Conservation (phyloP, 1,140 invertebrate genomes). For the Diploscapter pachys region DNA sequence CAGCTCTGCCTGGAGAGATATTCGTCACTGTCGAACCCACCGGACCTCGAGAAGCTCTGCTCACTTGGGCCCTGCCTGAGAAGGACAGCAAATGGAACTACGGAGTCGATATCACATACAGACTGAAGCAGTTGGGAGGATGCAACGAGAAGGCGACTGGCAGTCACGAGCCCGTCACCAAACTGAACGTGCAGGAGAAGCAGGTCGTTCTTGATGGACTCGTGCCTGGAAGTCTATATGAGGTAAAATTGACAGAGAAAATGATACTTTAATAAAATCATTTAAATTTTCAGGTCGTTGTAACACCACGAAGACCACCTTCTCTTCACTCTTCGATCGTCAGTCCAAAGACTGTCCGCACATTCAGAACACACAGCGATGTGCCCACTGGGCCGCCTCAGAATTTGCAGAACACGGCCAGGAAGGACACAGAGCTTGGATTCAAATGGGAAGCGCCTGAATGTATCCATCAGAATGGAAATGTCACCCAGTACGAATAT, state of each 20-base stretch:
- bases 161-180: slow-evolving; percentile 48
- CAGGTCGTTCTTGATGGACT: slow-evolving; percentile 50
- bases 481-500: slow-evolving; percentile 56
- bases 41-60: slow-evolving; percentile 47
- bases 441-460: slow-evolving; percentile 57
- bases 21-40: slow-evolving; percentile 56
- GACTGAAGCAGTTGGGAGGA: slow-evolving; percentile 49
- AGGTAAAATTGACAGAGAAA: slow-evolving; percentile 3
- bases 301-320: slow-evolving; percentile 53
- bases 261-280: too few relatives aligned
- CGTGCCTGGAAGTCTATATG: slow-evolving; percentile 55
- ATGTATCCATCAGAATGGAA: slow-evolving; percentile 55
- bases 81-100: slow-evolving; percentile 57
- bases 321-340: slow-evolving; percentile 45
- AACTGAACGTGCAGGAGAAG: slow-evolving; percentile 56
- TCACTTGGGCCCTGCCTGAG: slow-evolving; percentile 55
- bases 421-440: slow-evolving; percentile 50
- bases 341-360: slow-evolving; percentile 54
- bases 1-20: slow-evolving; percentile 53
- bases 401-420: slow-evolving; percentile 50
- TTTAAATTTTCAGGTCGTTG: slow-evolving; percentile 26
- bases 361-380: slow-evolving; percentile 50
- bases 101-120: slow-evolving; percentile 55
- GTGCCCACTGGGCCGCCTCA: slow-evolving; percentile 52
- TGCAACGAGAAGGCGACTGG: slow-evolving; percentile 42